A percentile compares a stretch with the other conserved stretches of the same genome.
Evolutionary conservation across 2,797 vertebrate genomes (phyloP).

Genomic region (Liasis olivaceus): DNA sequence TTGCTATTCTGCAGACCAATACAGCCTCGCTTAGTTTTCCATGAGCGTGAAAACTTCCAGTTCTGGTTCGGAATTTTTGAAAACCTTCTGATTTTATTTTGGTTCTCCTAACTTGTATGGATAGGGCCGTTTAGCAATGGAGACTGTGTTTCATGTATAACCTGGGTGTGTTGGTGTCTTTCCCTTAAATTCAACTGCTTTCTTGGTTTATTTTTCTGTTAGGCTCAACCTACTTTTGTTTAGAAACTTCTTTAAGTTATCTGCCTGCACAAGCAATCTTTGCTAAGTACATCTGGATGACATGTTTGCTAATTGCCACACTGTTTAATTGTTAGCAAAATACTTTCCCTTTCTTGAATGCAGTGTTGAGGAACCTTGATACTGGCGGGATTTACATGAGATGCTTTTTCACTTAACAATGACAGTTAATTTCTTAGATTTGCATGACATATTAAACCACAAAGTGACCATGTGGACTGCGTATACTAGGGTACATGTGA

Average conservation of each 20-base stretch:
- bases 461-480: not conserved
- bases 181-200: not conserved
- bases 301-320: not conserved
- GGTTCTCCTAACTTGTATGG: not conserved
- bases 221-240: not conserved
- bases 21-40: not conserved
- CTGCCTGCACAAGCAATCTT: not conserved
- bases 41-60: not conserved
- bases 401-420: not conserved
- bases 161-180: not conserved
- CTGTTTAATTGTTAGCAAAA: not conserved
- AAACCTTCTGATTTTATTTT: not conserved
- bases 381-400: not conserved
- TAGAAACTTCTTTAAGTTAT: not conserved
- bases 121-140: too few species aligned
- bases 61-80: not conserved
- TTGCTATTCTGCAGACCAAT: not conserved
- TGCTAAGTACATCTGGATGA: not conserved
- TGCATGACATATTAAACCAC: not conserved
- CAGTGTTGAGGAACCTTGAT: not conserved
- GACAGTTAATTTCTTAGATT: not conserved
- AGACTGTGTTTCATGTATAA: not conserved
- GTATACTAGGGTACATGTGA: not conserved
- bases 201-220: not conserved
- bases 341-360: not conserved